Conservation (phyloP, 2,888 invertebrate genomes). For the Erebia epiphron region DNA sequence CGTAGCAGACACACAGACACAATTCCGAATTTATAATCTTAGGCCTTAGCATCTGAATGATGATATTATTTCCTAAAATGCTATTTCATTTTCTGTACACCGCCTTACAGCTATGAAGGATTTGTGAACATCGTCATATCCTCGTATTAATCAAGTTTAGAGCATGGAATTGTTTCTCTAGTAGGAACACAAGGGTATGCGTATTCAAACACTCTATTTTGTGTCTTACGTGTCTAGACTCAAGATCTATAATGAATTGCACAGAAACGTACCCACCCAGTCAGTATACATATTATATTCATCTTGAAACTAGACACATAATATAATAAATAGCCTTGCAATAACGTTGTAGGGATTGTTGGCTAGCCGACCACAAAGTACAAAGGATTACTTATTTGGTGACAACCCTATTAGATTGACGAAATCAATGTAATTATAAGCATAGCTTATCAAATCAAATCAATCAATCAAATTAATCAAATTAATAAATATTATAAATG, state of each 20-base stretch:
- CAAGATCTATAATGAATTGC: slow-evolving; percentile 24
- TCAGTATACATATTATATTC: slow-evolving; percentile 45
- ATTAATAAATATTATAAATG: too few relatives aligned
- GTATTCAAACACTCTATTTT: slow-evolving; percentile 11
- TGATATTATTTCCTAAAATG: too few relatives aligned
- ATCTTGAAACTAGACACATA: slow-evolving; percentile 58
- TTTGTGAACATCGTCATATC: slow-evolving; percentile 10
- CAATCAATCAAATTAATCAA: too few relatives aligned
- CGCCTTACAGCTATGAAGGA: not conserved
- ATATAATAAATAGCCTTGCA: slow-evolving; percentile 51
- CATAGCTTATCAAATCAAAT: too few relatives aligned
- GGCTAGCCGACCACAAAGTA: slow-evolving; percentile 60
- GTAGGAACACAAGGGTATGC: slow-evolving; percentile 5
- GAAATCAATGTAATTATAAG: slow-evolving; percentile 52
- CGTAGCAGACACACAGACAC: too few relatives aligned
- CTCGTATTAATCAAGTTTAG: slow-evolving; percentile 24
- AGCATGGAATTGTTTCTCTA: slow-evolving; percentile 22
- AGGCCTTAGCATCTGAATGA: too few relatives aligned
- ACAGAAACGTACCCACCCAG: slow-evolving; percentile 2
- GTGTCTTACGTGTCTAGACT: not conserved
- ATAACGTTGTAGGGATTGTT: slow-evolving; percentile 61
- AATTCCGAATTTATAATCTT: too few relatives aligned
- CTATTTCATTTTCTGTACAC: too few relatives aligned
- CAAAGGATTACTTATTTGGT: slow-evolving; percentile 64
- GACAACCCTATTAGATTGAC: slow-evolving; percentile 67